Base-by-base conservation (phyloP, 2,888 invertebrate genomes). In the Diarsia mendica region DNA sequence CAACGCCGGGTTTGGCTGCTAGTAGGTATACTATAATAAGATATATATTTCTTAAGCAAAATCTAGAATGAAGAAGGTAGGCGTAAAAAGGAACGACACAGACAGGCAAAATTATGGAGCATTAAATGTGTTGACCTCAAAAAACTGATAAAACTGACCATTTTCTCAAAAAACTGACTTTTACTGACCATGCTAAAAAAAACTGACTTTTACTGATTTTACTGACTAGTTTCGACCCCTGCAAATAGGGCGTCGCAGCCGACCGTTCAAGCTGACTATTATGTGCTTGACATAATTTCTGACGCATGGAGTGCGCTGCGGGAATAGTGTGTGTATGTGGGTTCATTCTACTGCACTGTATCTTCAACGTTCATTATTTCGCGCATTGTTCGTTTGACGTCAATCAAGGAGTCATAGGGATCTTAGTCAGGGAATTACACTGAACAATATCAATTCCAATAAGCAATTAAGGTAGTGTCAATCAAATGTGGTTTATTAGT, bases 191-290 rank as follows among this genome's bases (percentile, higher is more conserved):
- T n/a, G n/a, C n/a, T n/a, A n/a, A n/a, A n/a, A n/a, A n/a, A n/a
- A n/a, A n/a, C n/a, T n/a, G n/a, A n/a, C n/a, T n/a, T n/a, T n/a
- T n/a, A n/a, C n/a, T n/a, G n/a, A n/a, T n/a, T n/a, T n/a, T n/a
- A n/a, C n/a, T n/a, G n/a, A n/a, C n/a, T n/a, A n/a, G n/a, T n/a
- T n/a, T n/a, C n/a, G n/a, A n/a, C n/a, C n/a, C n/a, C n/a, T n/a
- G n/a, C n/a, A n/a, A 95, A 95, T 94, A 93, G 95, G 94, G 92
- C 95, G 94, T 92, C 94, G 93, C 94, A 90, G 90, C 90, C 92
- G 90, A 93, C 93, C 94, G 93, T 93, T 93, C 91, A 86, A 90
- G 90, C 89, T 86, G 87, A 85, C 81, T 87, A 90, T 93, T 92
- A 93, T 93, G 91, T 88, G 93, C 92, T 92, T 93, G 94, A 94